Evolutionary conservation across 2,113 vertebrate species (phyloP), one percentile per base, ranked within the genome.

Genomic region (Amblyopsis rosae): DNA sequence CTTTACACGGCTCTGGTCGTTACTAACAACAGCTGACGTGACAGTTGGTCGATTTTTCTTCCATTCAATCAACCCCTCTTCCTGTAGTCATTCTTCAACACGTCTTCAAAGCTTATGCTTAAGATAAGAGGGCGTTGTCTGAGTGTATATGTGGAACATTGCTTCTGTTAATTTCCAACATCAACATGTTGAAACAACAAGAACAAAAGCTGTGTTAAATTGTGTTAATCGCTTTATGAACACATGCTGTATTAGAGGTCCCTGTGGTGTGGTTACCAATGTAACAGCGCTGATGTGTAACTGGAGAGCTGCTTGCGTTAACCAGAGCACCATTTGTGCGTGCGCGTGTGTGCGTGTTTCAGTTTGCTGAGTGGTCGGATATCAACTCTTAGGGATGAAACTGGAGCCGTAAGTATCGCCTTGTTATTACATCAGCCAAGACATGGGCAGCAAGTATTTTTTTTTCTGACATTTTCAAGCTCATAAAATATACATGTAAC

Each of bases 291-390:
- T 16, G 51, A 35, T 59, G 53, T 67, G 35, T 12, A 85, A 84
- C 60, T 53, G 6, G 68, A 79, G 67, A 80, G 51, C 70, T 50
- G 33, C 15, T 56, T 53, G 3, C 16, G 48, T 66, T 79, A 72
- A 72, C 64, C 62, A 46, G 58, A 73, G 57, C 48, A 49, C 61
- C 69, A 1, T 70, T 59, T 68, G 45, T 76, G 50, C 70, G 50
- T 55, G 16, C 41, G 51, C 75, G 55, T 69, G 46, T 61, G 47
- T 70, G 53, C 65, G 60, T 67, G 59, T 17, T 93, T 49, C 86
- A 99, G 97, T 92, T 95, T 99, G 86, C 94, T 99, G 77, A 99
- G 98, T 85, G 98, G 98, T 85, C 95, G 98, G 93, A 99, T 99
- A 92, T 99, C 98, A 78, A 97, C 96, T 35, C 94, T 98, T 76